Conservation (phyloP, 2,888 invertebrate species). For the Onchidella celtica region DNA sequence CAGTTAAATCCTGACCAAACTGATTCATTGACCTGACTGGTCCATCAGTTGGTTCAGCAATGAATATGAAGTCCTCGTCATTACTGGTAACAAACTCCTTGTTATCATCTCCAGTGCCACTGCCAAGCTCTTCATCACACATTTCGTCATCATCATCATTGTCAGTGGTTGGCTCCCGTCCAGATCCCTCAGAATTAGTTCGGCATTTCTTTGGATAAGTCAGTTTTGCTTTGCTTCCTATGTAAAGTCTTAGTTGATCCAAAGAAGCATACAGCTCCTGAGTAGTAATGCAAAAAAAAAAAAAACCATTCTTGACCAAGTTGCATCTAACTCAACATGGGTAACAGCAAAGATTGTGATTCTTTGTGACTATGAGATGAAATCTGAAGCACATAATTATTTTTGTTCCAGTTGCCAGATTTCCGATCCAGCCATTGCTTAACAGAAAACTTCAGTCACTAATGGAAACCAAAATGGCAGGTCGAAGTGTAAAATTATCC, state of each 20-base stretch:
- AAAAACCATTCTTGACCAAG: too few species aligned
- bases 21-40: not conserved
- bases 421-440: too few species aligned
- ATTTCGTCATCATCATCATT: not conserved
- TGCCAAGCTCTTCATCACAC: constrained; percentile 15
- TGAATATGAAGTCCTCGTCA: constrained; percentile 53
- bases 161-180: not conserved
- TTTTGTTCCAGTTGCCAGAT: too few species aligned
- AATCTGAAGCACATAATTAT: too few species aligned
- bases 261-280: constrained; percentile 25
- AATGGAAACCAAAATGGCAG: too few species aligned
- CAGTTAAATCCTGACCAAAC: constrained; percentile 7
- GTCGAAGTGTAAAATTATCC: too few species aligned
- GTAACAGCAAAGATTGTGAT: too few species aligned
- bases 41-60: constrained; percentile 32
- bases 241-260: constrained; percentile 8
- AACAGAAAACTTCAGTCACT: too few species aligned
- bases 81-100: constrained; percentile 29
- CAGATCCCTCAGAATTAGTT: constrained; percentile 20
- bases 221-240: constrained; percentile 28
- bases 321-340: too few species aligned
- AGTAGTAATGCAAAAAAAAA: not conserved
- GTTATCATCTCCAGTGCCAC: constrained; percentile 3
- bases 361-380: too few species aligned
- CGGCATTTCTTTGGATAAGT: not conserved